Evolutionary conservation across 2,113 vertebrate genomes (phyloP).

Genomic region (Baryphthengus martii): DNA sequence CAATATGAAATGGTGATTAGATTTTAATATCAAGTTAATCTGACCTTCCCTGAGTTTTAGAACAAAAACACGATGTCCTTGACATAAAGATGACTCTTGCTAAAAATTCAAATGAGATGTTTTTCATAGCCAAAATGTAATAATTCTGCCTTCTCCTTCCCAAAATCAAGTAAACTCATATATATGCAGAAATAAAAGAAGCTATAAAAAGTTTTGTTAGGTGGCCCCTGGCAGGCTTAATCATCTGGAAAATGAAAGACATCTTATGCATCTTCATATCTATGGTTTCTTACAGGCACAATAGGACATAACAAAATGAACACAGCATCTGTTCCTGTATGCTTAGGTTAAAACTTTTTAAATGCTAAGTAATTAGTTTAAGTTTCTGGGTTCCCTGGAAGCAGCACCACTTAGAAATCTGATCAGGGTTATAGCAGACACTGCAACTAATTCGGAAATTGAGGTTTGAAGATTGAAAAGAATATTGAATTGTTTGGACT

Average conservation of each 20-base stretch:
- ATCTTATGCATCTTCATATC: not conserved
- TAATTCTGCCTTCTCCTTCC: not conserved
- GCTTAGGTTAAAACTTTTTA: not conserved
- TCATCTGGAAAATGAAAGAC: conserved; percentile 47
- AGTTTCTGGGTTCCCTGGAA: not conserved
- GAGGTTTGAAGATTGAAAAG: not conserved
- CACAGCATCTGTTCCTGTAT: conserved; percentile 12
- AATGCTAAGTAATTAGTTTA: not conserved
- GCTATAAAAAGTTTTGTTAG: not conserved
- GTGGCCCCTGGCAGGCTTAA: not conserved
- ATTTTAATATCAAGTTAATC: not conserved
- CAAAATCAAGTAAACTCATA: not conserved
- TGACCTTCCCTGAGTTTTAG: not conserved
- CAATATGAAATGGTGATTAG: conserved; percentile 20
- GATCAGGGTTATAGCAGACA: not conserved
- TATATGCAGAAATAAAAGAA: conserved; percentile 2
- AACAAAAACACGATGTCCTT: not conserved
- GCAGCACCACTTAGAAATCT: not conserved
- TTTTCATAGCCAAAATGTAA: not conserved
- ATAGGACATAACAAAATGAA: conserved; percentile 4
- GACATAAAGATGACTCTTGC: not conserved
- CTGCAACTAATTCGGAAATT: not conserved
- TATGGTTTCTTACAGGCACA: conserved; percentile 6
- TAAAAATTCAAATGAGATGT: not conserved
- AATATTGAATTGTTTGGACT: not conserved